Evolutionary conservation across 2,113 vertebrate species (phyloP), one percentile per base, ranked within the genome.

Genomic region (Oryzias javanicus): DNA sequence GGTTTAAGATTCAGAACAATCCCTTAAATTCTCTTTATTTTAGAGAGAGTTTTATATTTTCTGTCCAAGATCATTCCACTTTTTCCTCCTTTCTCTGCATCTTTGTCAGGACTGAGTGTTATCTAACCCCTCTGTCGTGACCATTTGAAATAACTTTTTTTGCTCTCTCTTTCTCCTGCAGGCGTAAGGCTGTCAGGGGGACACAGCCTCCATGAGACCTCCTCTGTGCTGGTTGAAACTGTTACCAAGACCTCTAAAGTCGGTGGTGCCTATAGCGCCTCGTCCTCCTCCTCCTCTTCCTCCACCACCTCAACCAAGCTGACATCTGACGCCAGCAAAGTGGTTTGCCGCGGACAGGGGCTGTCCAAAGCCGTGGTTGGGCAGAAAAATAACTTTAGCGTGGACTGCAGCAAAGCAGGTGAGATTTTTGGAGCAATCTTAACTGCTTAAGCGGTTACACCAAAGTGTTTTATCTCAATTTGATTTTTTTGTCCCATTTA

Each of bases 401-500:
- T 98, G 16, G 96, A 98, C 88, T 97, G 95, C 89, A 93, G 95
- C 92, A 96, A 95, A 92, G 96, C 96, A 80, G 96, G 96, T 94
- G 70, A 91, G 87, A 71, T 29, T 1, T 24, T 35, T 12, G 19
- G 46, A 10, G 4, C 14, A 6, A 17, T 10, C 3, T 47, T 5
- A 47, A 47, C 52, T 19, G 16, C 18, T 14, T 20, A 4, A 35
- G 35, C 12, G 35, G 3, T 12, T 35, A 10, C 10, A 3, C 8
- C 8, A 35, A 12, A 35, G 8, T 35, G 3, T 35, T 35, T 35
- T 2, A 20, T 17, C 52, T 41, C 14, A 51, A 49, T 63, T 4
- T 20, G 54, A n/a, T n/a, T 20, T 55, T 49, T 1, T 35, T 25
- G 0, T 20, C 70, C 49, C 14, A 3, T 67, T 16, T 69, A 97